Evolutionary conservation across 1,140 invertebrate genomes (phyloP).

Genomic region (Aphaenogaster rudis): DNA sequence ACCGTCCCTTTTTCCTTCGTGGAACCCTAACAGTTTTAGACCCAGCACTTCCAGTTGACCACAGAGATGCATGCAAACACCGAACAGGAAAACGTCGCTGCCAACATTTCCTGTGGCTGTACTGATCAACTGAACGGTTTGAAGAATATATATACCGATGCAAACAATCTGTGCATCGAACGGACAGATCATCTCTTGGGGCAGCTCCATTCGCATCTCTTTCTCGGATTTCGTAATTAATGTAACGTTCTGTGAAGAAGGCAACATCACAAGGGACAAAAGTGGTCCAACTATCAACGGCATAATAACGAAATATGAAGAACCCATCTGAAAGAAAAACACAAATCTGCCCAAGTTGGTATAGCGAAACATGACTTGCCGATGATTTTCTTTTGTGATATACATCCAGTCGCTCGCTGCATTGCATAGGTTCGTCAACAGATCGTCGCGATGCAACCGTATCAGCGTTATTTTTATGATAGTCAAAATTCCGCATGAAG

Average conservation of each 20-base stretch:
- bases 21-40: slow-evolving; percentile 12
- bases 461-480: neutral
- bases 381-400: neutral
- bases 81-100: slow-evolving; percentile 66
- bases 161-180: neutral
- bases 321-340: slow-evolving; percentile 14
- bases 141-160: slow-evolving; percentile 15
- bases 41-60: slow-evolving; percentile 32
- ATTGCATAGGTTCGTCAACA: neutral
- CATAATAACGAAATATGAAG: neutral
- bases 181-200: slow-evolving; percentile 1
- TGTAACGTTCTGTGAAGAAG: neutral
- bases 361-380: slow-evolving; percentile 12
- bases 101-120: slow-evolving; percentile 36
- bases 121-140: neutral
- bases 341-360: slow-evolving; percentile 14
- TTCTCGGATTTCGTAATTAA: neutral
- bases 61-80: slow-evolving; percentile 32
- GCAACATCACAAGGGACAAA: neutral
- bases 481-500: neutral
- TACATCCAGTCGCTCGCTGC: neutral
- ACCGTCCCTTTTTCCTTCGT: neutral
- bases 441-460: neutral
- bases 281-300: neutral
- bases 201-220: neutral